Evolutionary conservation across 2,113 vertebrate species (phyloP), one percentile per base, ranked within the genome.

Genomic region (Leiothrix lutea): DNA sequence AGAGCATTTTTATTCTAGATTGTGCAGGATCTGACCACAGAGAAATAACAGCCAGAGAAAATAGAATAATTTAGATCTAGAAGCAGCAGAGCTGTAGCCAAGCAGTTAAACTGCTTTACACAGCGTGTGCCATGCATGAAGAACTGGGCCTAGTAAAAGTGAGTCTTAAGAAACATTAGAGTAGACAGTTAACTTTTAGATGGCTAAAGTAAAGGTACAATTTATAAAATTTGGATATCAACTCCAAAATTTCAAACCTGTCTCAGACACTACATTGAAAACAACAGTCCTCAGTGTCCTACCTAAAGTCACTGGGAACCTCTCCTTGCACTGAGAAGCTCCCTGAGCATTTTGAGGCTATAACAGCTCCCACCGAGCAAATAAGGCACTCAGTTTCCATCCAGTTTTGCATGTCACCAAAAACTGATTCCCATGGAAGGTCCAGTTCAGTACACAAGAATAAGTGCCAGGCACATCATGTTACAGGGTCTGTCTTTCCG

Each of bases 321-420:
- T 38, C 9, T 28, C 14, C 16, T 81, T 45, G 11, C 29, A 47
- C 22, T 8, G 26, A 40, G 12, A 64, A 64, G 21, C 53, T 77
- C 44, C 14, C 36, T 51, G n/a, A 47, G 16, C 14, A 42, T 51
- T 44, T 74, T 2, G 2, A 71, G 22, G 8, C 22, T 71, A 1
- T 47, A n/a, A 12, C 28, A 50, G 6, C 35, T 90, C 23, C 35
- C 29, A 38, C 21, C 0, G 0, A 78, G 26, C 2, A 62, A 45
- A 36, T 17, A 19, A 91, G 62, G 19, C 61, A 51, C 12, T 4
- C 10, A 40, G 8, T 38, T 67, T 38, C 44, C 58, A 35, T 29
- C 23, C 18, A 72, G 53, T 16, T 51, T 67, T 69, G n/a, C 14
- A 13, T 20, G 29, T 22, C 28, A 29, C 8, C 48, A 85, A 26